phyloP scores from a whole-genome alignment of 2,888 invertebrate species.

The Phoenoteleia sp. region DNA sequence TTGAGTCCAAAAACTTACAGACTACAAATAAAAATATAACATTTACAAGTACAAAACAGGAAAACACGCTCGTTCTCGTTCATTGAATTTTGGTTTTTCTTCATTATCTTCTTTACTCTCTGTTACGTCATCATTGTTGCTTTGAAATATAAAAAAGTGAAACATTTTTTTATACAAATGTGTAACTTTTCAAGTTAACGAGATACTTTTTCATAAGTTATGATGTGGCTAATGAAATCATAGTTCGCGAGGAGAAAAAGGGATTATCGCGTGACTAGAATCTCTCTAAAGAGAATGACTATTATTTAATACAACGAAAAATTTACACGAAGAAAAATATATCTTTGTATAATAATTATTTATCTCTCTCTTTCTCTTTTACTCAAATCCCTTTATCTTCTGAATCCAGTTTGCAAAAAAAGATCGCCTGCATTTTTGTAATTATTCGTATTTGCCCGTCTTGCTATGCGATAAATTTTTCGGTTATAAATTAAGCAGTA shows the following conservation, averaged over 20 bases:
- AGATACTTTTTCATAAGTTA: conserved; percentile 67
- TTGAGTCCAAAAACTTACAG: conserved; percentile 54
- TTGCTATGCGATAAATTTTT: conserved; percentile 58
- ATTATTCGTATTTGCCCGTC: conserved; percentile 38
- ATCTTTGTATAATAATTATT: conserved; percentile 68
- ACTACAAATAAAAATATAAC: conserved; percentile 63
- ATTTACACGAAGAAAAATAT: conserved; percentile 62
- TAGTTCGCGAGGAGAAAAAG: conserved; percentile 64
- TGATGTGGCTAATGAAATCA: conserved; percentile 46
- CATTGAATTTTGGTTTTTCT: conserved; percentile 10
- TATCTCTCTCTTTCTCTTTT: conserved; percentile 29
- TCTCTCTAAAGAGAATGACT: conserved; percentile 66
- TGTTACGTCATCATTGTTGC: conserved; percentile 54
- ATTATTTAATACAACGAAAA: conserved; percentile 61
- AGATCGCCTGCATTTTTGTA: conserved; percentile 7
- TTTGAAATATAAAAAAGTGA: conserved; percentile 58
- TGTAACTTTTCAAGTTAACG: conserved; percentile 38
- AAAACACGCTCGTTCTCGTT: conserved; percentile 54
- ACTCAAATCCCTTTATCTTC: conserved; percentile 58
- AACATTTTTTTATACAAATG: conserved; percentile 55
- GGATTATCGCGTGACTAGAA: conserved; percentile 71
- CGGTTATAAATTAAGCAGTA: conserved; percentile 77
- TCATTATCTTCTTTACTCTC: conserved; percentile 1
- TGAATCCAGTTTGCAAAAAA: conserved; percentile 43
- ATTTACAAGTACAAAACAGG: conserved; percentile 65